Evolutionary conservation across 2,888 invertebrate genomes (phyloP).

Genomic region (Mythimna albipuncta): DNA sequence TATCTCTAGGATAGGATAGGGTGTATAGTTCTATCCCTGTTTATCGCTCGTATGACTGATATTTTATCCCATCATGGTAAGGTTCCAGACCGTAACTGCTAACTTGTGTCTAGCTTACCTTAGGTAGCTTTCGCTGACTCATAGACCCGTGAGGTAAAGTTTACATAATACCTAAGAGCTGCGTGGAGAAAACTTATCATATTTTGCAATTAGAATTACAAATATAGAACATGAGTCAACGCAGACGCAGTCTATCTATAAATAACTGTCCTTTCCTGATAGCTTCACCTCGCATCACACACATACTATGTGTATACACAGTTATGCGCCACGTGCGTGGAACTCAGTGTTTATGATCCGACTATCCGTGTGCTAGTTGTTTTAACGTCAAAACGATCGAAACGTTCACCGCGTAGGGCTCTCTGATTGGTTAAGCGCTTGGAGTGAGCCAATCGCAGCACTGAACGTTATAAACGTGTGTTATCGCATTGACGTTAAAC

Average conservation of each 20-base stretch:
- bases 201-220: constrained; percentile 32
- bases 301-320: background rate
- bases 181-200: constrained; percentile 25
- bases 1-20: no score
- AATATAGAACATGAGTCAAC: constrained; percentile 36
- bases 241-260: constrained; percentile 27
- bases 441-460: no score
- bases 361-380: background rate
- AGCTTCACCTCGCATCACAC: constrained; percentile 23
- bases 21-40: no score
- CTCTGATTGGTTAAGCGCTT: no score
- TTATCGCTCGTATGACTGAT: no score
- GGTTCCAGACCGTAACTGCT: background rate
- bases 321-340: constrained; percentile 23
- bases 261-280: constrained; percentile 44
- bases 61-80: no score
- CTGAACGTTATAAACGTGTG: no score
- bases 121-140: background rate
- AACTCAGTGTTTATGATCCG: constrained; percentile 20
- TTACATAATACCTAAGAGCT: constrained; percentile 7
- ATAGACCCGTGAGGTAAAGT: background rate
- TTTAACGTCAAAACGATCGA: no score
- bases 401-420: no score
- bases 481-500: no score
- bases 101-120: background rate